Conservation (phyloP, 2,797 vertebrate genomes). For the Sebastes oblongus region DNA sequence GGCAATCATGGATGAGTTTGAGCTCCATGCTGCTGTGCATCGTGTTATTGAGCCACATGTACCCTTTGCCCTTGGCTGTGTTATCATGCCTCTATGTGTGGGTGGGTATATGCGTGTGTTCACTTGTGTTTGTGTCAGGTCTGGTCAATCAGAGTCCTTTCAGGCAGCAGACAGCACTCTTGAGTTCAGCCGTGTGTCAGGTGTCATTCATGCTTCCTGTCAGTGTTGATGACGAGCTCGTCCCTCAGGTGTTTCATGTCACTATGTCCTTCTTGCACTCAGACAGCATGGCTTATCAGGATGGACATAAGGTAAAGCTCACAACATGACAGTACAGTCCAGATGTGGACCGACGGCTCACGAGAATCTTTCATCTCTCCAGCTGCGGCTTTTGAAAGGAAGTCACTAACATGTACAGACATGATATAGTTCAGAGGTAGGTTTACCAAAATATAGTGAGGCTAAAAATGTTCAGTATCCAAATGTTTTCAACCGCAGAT, state of each 20-base stretch:
- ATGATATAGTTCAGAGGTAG: background rate
- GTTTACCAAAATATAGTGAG: background rate
- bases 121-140: constrained; percentile 48
- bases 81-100: background rate
- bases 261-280: constrained; percentile 29
- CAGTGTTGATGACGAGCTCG: constrained; percentile 19
- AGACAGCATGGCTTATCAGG: constrained; percentile 8
- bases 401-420: background rate
- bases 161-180: constrained; percentile 29
- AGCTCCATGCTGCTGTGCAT: background rate
- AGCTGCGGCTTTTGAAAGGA: background rate
- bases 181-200: constrained; percentile 54
- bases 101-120: constrained; percentile 5
- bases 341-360: constrained; percentile 20
- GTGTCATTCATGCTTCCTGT: constrained; percentile 59
- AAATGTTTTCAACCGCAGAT: background rate
- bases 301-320: constrained; percentile 21
- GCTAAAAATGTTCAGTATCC: background rate
- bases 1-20: background rate
- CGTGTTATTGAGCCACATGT: background rate
- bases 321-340: background rate
- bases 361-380: background rate
- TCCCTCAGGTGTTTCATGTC: constrained; percentile 42
- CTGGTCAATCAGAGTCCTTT: constrained; percentile 42
- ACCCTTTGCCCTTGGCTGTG: background rate